Base-by-base conservation (phyloP, 2,113 vertebrate genomes). In the Shinisaurus crocodilurus region DNA sequence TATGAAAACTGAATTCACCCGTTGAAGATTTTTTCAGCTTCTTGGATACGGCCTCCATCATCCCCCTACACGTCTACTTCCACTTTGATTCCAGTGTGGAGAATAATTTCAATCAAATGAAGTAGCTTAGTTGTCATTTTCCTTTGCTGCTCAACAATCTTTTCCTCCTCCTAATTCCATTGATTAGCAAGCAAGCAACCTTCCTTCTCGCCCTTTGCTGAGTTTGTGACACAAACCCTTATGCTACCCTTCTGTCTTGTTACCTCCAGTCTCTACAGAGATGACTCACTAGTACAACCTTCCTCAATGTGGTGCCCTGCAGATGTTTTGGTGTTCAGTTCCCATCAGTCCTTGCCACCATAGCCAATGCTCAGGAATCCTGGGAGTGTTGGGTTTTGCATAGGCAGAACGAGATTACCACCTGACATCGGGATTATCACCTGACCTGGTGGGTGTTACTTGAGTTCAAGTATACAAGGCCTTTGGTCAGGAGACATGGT, bases 191-290 rank as follows among this genome's bases (percentile, higher is more conserved):
- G 83, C 75, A 77, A 77, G 6, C 72, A 27, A 29, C 91, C 18
- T 45, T 92, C 9, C 69, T 90, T 89, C 63, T 83, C 70, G 75
- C 3, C 83, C 92, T 91, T 88, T 88, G 54, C 7, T 89, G 34
- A 45, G 32, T 1, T 27, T 45, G 9, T 76, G 43, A 2, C 27
- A 76, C 32, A 86, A 48, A 89, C 18, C 37, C 65, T 54, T 1
- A 5, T 15, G 16, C 5, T 60, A 43, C 86, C 4, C 0, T 15
- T 2, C 8, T 60, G 32, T 20, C 20, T 89, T 94, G 15, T 40
- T 93, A 16, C 69, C 34, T 87, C 90, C n/a, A 84, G 1, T 48
- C 12, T 89, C 84, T 85, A 3, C 37, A 88, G 57, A 92, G 50
- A 8, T 13, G 43, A 0, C 45, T 40, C 67, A 48, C 65, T 3